These are phyloP conservation scores for Habropoda laboriosa DNA, from an alignment of 1,140 invertebrate genomes.

Conservation along the genomic window DNA sequence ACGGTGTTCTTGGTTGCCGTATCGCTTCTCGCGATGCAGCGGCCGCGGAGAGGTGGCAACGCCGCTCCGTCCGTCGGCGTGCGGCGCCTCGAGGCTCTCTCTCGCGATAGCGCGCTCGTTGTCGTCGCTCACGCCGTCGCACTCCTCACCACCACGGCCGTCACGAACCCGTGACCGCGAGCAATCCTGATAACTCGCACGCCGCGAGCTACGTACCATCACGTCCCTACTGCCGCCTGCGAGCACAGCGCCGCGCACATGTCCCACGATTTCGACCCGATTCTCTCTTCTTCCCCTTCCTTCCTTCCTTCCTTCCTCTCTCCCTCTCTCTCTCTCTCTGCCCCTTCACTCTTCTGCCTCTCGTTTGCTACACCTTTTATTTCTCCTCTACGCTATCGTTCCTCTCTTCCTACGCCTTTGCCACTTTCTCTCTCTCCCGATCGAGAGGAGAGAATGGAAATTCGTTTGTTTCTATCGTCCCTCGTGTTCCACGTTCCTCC, in stretches of 20 bases:
- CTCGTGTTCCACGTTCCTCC: constrained; percentile 11
- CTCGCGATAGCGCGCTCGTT: constrained; percentile 55
- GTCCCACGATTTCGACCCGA: constrained; percentile 52
- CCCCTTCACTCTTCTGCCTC: neutral
- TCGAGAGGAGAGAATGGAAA: neutral
- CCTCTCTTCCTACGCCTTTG: neutral
- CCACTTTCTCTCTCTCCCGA: neutral
- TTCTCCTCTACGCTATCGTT: no score
- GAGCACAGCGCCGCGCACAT: constrained; percentile 49
- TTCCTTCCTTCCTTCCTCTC: neutral
- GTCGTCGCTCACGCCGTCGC: constrained; percentile 56
- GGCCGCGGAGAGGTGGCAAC: constrained; percentile 60
- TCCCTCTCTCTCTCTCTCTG: constrained; percentile 6
- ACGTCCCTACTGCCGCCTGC: constrained; percentile 49
- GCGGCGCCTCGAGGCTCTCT: constrained; percentile 58
- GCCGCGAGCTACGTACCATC: constrained; percentile 60
- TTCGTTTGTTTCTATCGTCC: neutral
- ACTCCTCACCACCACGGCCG: constrained; percentile 31
- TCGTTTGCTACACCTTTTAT: no score
- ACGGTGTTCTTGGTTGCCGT: constrained; percentile 53
- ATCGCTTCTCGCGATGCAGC: constrained; percentile 55
- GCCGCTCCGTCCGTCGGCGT: constrained; percentile 57
- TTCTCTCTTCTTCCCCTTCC: neutral
- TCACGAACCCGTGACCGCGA: constrained; percentile 52
- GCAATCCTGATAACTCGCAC: constrained; percentile 52